Base-by-base conservation (phyloP, 2,888 invertebrate genomes). In the Minunthozetes semirufus region DNA sequence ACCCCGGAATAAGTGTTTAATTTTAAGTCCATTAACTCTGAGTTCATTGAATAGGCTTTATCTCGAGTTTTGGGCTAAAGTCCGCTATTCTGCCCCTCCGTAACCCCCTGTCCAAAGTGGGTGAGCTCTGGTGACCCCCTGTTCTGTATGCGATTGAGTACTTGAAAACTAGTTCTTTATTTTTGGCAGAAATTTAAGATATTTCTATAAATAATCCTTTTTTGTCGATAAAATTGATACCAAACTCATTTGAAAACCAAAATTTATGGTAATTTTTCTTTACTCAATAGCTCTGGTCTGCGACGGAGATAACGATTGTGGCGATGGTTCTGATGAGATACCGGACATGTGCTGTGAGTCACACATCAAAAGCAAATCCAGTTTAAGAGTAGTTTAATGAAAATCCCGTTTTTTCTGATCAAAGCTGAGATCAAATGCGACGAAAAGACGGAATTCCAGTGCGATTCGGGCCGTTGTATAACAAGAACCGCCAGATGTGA, bases 281-380 rank as follows among this genome's bases (percentile, higher is more conserved):
- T 11, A 4, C 6, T 11, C 3, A 22, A 29, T 63, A 74, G 38
- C n/a, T 33, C 70, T 68, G 22, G 25, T 74, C n/a, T 74, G 74
- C 53, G 71, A 74, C 53, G 74, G 74, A 9, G 74, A 74, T n/a
- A 50, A 50, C n/a, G 74, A 74, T 33, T 74, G 74, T 70, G 74
- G 74, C 15, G 74, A 74, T 27, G 46, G 53, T 22, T 74, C 74
- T 68, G 74, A 74, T 22, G 74, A 74, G 33, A 25, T 25, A 9
- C 56, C 68, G 17, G 2, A 22, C 22, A 38, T 50, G 38, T 74
- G 74, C 61, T n/a, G 73, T 73, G 42, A 61, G 59, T 59, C 2
- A 8, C 33, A 33, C 27, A 27, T 48, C 17, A 56, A 11, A 72
- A 56, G 6, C 25, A 6, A 50, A 15, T 33, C 1, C 6, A 66